Conservation (phyloP, 2,797 vertebrate genomes). For the Pseudochromis fuscus region DNA sequence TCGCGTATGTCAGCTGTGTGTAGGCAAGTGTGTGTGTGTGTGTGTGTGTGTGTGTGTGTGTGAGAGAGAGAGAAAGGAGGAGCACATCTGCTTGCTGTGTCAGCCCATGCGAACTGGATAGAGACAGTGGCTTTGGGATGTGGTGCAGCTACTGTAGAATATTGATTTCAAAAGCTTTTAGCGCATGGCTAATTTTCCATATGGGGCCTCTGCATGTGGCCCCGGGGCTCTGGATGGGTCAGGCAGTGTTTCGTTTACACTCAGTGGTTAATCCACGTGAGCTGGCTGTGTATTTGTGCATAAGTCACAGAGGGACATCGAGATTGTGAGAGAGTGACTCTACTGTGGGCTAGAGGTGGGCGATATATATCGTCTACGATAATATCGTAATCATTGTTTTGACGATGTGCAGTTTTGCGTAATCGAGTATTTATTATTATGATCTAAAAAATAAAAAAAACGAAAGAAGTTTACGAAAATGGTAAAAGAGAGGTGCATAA, state of each 20-base stretch:
- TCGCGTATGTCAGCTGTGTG: conserved; percentile 37
- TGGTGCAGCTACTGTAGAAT: conserved; percentile 69
- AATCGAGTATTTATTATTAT: no score
- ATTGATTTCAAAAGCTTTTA: conserved; percentile 82
- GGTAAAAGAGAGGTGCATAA: no score
- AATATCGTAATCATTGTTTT: no score
- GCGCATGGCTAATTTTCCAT: conserved; percentile 76
- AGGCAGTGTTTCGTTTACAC: conserved; percentile 69
- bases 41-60: conserved; percentile 17
- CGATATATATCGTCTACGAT: no score
- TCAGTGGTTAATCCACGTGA: conserved; percentile 63
- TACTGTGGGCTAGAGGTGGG: no score
- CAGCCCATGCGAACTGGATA: conserved; percentile 53
- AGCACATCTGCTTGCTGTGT: conserved; percentile 57
- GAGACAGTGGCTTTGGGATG: conserved; percentile 58
- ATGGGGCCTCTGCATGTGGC: conserved; percentile 68
- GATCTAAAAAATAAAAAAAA: no score
- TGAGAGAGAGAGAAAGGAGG: not conserved
- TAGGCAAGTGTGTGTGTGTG: not conserved
- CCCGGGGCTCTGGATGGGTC: conserved; percentile 48
- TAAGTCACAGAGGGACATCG: not conserved
- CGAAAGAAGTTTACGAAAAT: no score
- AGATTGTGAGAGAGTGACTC: no score
- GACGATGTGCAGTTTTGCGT: no score
- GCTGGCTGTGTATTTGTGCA: conserved; percentile 29